Evolutionary conservation across 2,113 vertebrate genomes (phyloP).

Genomic region (Epinephelus lanceolatus): DNA sequence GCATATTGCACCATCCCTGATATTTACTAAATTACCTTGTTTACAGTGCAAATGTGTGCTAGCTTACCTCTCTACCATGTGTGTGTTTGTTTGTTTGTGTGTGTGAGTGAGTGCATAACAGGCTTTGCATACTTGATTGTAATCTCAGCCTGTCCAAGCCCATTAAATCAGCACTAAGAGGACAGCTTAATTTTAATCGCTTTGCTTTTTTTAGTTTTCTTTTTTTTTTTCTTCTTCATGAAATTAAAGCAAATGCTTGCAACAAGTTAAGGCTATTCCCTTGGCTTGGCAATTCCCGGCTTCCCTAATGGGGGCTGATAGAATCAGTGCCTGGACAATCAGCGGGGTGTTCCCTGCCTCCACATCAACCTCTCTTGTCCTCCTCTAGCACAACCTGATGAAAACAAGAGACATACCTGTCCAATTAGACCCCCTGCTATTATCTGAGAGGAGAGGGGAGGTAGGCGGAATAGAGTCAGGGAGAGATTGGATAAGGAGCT

Average conservation of each 20-base stretch:
- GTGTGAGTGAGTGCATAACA: not conserved
- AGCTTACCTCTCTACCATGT: not conserved
- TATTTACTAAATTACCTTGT: slow-evolving; percentile 23
- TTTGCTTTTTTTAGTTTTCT: slow-evolving; percentile 19
- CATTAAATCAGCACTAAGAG: slow-evolving; percentile 52
- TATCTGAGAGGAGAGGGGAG: slow-evolving; percentile 34
- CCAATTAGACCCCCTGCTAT: slow-evolving; percentile 71
- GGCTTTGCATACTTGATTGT: slow-evolving; percentile 41
- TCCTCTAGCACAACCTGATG: slow-evolving; percentile 48
- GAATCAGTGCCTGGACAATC: slow-evolving; percentile 72
- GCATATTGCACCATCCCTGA: not conserved
- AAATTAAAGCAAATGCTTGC: slow-evolving; percentile 61
- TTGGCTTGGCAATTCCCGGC: slow-evolving; percentile 46
- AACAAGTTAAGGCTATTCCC: slow-evolving; percentile 60
- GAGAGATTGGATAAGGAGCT: slow-evolving; percentile 51
- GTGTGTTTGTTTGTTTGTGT: not conserved
- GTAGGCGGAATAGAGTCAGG: not conserved
- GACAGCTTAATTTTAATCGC: slow-evolving; percentile 47
- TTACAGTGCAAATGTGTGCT: slow-evolving; percentile 22
- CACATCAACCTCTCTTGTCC: slow-evolving; percentile 44
- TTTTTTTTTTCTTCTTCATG: not conserved
- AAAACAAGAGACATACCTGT: slow-evolving; percentile 69
- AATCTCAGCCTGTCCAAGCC: slow-evolving; percentile 60
- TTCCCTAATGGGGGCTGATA: slow-evolving; percentile 63
- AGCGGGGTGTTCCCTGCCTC: slow-evolving; percentile 64